Percentiles rank a stretch among this genome's conserved stretches.
phyloP scores from a whole-genome alignment of 2,113 vertebrate species.

The rabbit (Oryctolagus cuniculus) region mOryCun1.1 NC_091449.1:13283001-13283500 shows the following conservation, averaged over 20 bases:
- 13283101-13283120: conserved; percentile 40
- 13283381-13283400: not conserved
- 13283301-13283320: not conserved
- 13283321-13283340: not conserved
- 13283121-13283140: conserved; percentile 62
- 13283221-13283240: conserved; percentile 92
- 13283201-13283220: conserved; percentile 86
- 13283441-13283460: not conserved
- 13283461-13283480: not conserved
- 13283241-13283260: conserved; percentile 78
- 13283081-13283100: not conserved
- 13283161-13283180: conserved; percentile 85
- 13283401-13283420: not conserved
- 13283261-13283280: conserved; percentile 92
- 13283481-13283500: not conserved
- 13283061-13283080: not conserved
- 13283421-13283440: not conserved
- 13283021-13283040: not conserved
- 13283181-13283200: conserved; percentile 84
- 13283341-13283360: not conserved
- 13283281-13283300: conserved; percentile 46
- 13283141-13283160: conserved; percentile 49
- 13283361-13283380: no score
- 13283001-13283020: not conserved
- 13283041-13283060: not conserved